Base-by-base conservation (phyloP, 2,113 vertebrate genomes). In the Pampusana beccarii region DNA sequence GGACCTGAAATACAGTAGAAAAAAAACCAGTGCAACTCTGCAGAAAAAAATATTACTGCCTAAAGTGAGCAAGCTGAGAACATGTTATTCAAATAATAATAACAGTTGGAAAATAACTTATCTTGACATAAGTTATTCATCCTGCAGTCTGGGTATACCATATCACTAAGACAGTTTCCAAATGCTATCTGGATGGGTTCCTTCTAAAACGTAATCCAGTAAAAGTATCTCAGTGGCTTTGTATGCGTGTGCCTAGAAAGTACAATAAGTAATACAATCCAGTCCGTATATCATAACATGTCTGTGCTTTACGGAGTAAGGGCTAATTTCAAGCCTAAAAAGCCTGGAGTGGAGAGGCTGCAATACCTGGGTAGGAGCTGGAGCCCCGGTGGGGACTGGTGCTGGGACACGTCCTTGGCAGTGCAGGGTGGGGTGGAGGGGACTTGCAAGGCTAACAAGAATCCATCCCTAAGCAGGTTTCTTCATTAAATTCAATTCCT, bases 1-100 rank as follows among this genome's bases (percentile, higher is more conserved):
- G 25, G 29, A 51, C 38, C 79, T 80, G 75, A 78, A 80, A 79
- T 42, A 54, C 1, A 51, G 29, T 62, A 84, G 51, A 14, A 92
- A 88, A 92, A 72, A 95, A 3, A 1, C 25, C 20, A 44, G 15
- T 54, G 36, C 10, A 62, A 46, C 28, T 36, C 54, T n/a, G 64
- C 79, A 66, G 79, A 57, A 93, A 93, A 93, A 81, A 88, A 56
- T 7, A 34, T 58, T 54, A 83, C 28, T 83, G 82, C 86, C 94
- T 94, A 70, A 90, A 75, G 96, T 92, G 60, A 96, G 74, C 90
- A 92, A 96, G 64, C 60, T 78, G 88, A 92, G 86, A 94, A 77
- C n/a, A 78, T 66, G 88, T 70, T 96, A 86, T 73, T 93, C 67
- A 88, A 88, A 95, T 88, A 93, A 82, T 75, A 79, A 40, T 16